Evolutionary conservation across 2,888 invertebrate genomes (phyloP).

Genomic region (Lamproptera curius): DNA sequence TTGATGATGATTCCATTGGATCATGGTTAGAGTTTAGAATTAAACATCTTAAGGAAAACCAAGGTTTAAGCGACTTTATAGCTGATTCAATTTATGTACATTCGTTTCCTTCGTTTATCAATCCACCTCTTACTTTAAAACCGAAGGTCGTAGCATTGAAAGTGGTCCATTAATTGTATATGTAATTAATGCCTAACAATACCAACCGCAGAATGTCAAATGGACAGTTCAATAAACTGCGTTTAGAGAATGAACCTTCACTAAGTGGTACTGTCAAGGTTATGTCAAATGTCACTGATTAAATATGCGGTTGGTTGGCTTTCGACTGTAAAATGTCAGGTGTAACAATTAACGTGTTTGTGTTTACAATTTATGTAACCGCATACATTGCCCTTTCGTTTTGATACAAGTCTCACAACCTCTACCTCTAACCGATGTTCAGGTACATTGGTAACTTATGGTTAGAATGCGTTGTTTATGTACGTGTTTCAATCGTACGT

Average conservation of each 20-base stretch:
- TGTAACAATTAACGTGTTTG: neutral
- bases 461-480: no score
- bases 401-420: no score
- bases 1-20: no score
- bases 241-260: conserved; percentile 30
- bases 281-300: conserved; percentile 45
- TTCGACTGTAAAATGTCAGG: neutral
- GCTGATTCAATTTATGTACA: no score
- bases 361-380: neutral
- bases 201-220: conserved; percentile 23
- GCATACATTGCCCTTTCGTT: neutral
- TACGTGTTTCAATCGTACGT: no score
- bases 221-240: conserved; percentile 30
- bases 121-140: conserved; percentile 36
- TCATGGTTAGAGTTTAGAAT: no score
- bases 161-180: conserved; percentile 32
- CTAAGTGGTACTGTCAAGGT: conserved; percentile 39
- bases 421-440: no score
- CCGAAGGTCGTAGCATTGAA: conserved; percentile 28
- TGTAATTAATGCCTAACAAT: conserved; percentile 24
- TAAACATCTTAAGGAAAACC: no score
- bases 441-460: no score
- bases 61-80: no score
- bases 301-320: conserved; percentile 9
- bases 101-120: no score